Conservation (phyloP, 2,113 vertebrate genomes). For the Callopanchax toddi region DNA sequence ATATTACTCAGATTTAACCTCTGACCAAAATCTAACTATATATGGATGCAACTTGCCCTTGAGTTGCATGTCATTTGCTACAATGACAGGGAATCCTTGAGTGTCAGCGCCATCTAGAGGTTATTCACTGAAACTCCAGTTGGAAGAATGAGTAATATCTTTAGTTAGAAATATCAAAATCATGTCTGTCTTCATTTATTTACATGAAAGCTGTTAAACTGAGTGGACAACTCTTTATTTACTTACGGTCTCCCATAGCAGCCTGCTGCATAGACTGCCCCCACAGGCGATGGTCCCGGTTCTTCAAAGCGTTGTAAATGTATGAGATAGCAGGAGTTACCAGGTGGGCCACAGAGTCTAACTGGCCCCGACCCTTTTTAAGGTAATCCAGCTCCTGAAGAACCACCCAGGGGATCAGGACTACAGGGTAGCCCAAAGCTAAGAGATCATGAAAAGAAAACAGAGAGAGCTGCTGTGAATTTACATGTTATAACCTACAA, state of each 20-base stretch:
- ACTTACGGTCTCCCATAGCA: conserved; percentile 85
- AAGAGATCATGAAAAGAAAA: background rate
- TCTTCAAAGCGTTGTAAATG: conserved; percentile 86
- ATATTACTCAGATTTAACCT: background rate
- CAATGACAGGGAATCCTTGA: background rate
- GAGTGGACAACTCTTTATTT: background rate
- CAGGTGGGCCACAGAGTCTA: conserved; percentile 82
- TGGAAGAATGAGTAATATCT: no score
- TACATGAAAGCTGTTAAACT: background rate
- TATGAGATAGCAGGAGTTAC: conserved; percentile 89
- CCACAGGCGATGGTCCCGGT: conserved; percentile 83
- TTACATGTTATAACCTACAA: background rate
- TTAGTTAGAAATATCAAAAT: no score
- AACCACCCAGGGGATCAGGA: conserved; percentile 95
- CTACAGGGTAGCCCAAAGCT: conserved; percentile 82
- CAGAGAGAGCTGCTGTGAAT: background rate
- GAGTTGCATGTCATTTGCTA: conserved; percentile 6
- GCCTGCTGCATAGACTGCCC: conserved; percentile 96
- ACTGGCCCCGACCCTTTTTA: conserved; percentile 83
- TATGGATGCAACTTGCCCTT: conserved; percentile 25
- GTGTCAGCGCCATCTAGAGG: conserved; percentile 40
- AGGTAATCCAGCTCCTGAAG: conserved; percentile 92
- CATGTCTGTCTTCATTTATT: background rate
- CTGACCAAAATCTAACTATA: background rate
- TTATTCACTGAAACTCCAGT: background rate